Conservation (phyloP, 1,140 invertebrate species). For the Monomorium pharaonis region DNA sequence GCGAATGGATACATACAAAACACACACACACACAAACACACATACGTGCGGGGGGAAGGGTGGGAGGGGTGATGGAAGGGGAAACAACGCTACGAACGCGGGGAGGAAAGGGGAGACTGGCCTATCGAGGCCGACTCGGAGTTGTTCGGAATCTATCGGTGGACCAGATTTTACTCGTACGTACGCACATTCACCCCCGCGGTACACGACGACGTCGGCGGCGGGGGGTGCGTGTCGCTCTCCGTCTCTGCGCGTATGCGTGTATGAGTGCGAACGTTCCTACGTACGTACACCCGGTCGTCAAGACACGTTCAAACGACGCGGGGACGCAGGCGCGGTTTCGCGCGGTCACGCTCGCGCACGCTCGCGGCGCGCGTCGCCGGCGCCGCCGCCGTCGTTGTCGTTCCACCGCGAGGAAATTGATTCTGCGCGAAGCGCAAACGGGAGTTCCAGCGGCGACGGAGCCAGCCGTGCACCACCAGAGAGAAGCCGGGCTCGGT, state of each 20-base stretch:
- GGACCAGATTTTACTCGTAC: conserved; percentile 72
- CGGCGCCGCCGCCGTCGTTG: conserved; percentile 66
- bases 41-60: neutral
- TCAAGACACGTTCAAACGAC: neutral
- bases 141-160: conserved; percentile 73
- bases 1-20: conserved; percentile 8
- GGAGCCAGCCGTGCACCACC: conserved; percentile 57
- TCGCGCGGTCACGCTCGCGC: conserved; percentile 54
- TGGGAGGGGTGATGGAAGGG: too few species aligned
- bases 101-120: conserved; percentile 25
- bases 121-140: conserved; percentile 66
- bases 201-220: neutral
- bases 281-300: neutral
- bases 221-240: conserved; percentile 33
- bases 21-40: neutral
- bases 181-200: conserved; percentile 62
- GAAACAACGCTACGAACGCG: conserved; percentile 3
- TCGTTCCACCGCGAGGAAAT: conserved; percentile 82
- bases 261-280: neutral
- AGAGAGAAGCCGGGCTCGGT: conserved; percentile 67
- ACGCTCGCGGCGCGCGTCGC: conserved; percentile 58
- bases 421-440: conserved; percentile 81
- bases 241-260: neutral
- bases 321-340: conserved; percentile 32
- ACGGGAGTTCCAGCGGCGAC: conserved; percentile 41